Evolutionary conservation across 1,140 invertebrate species (phyloP).

Genomic region (Hypothenemus hampei): DNA sequence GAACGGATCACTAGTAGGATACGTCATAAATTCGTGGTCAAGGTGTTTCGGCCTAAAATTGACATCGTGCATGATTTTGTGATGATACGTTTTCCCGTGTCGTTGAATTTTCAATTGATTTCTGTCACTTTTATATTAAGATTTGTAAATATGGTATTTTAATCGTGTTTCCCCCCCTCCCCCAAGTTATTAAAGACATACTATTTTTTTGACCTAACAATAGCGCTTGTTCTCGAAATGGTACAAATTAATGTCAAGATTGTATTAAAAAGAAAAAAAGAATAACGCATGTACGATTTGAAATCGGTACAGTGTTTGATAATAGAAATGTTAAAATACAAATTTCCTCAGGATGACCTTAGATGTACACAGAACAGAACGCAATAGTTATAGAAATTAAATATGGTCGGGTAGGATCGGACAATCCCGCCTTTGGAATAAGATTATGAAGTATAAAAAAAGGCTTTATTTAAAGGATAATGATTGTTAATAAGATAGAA

Average conservation of each 20-base stretch:
- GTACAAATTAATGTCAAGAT: conserved; percentile 30
- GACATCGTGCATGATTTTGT: too few relatives aligned
- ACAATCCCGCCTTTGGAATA: conserved; percentile 4
- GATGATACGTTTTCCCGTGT: too few relatives aligned
- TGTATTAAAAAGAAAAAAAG: conserved; percentile 8
- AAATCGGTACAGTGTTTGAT: too few relatives aligned
- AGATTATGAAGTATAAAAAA: conserved; percentile 17
- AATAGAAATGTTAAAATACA: conserved; percentile 18
- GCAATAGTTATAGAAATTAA: conserved; percentile 39
- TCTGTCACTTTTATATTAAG: too few relatives aligned
- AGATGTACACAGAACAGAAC: conserved; percentile 41
- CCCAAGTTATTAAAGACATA: conserved; percentile 15
- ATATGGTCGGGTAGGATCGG: not conserved
- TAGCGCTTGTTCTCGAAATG: conserved; percentile 27
- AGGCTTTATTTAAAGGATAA: conserved; percentile 34
- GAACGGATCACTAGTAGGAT: too few relatives aligned
- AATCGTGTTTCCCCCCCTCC: too few relatives aligned
- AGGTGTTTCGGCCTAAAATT: too few relatives aligned
- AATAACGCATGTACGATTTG: conserved; percentile 9
- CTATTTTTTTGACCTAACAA: conserved; percentile 27
- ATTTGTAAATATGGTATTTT: too few relatives aligned
- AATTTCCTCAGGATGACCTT: conserved; percentile 41
- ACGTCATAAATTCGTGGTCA: too few relatives aligned
- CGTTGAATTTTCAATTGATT: too few relatives aligned
- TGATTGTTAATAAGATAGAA: conserved; percentile 34